Evolutionary conservation across 2,888 invertebrate species (phyloP).

Genomic region (Calameuta idolon): DNA sequence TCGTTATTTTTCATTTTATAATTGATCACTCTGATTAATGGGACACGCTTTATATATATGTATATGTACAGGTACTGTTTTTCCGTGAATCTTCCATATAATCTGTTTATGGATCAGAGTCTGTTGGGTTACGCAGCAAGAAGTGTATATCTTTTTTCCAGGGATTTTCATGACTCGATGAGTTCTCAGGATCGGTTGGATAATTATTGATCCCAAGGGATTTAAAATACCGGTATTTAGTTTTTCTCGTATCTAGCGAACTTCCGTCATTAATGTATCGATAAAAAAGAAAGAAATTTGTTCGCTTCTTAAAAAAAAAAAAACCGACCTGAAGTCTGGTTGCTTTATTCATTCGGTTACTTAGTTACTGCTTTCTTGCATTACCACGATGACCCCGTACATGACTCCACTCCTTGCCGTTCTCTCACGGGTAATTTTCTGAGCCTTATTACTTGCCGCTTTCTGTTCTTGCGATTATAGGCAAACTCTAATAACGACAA

Average conservation of each 20-base stretch:
- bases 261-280: not conserved
- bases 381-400: constrained; percentile 32
- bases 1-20: not conserved
- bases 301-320: not conserved
- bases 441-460: constrained; percentile 49
- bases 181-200: not conserved
- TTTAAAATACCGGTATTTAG: too few relatives aligned
- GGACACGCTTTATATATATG: not conserved
- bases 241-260: not conserved
- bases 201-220: too few relatives aligned
- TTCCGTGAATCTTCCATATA: not conserved
- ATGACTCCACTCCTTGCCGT: constrained; percentile 20
- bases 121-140: not conserved
- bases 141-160: not conserved
- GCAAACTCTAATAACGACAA: constrained; percentile 62
- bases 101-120: not conserved
- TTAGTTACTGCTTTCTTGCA: constrained; percentile 12
- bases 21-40: too few relatives aligned
- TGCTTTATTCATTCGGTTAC: not conserved
- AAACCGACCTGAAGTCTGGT: not conserved
- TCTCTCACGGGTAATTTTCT: constrained; percentile 56
- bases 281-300: not conserved
- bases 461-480: constrained; percentile 55
- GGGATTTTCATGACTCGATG: not conserved
- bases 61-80: not conserved